These are phyloP conservation scores for Sogatella furcifera DNA, from an alignment of 1,140 invertebrate species.

Conservation along the genomic window DNA sequence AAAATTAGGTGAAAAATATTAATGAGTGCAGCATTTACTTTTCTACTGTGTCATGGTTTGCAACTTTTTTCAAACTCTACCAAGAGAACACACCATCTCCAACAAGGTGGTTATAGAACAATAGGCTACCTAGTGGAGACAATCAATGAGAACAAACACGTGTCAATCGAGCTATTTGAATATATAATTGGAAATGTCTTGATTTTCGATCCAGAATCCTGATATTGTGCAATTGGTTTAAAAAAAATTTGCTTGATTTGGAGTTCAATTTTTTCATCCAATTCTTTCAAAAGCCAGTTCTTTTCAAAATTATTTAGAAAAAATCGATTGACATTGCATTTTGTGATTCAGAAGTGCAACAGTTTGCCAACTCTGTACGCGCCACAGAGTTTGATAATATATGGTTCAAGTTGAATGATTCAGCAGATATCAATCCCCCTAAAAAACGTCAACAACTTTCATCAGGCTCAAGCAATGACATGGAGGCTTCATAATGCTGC, in stretches of 20 bases:
- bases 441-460: no score
- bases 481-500: not conserved
- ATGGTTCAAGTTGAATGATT: conserved; percentile 5
- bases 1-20: conserved; percentile 11
- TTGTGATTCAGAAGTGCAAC: conserved; percentile 5
- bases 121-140: not conserved
- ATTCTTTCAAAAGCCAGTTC: conserved; percentile 8
- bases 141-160: not conserved
- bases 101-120: conserved; percentile 10
- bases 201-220: conserved; percentile 9
- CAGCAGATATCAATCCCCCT: not conserved
- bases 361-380: conserved; percentile 7
- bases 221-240: conserved; percentile 4
- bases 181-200: not conserved
- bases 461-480: no score
- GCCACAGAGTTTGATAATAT: conserved; percentile 5
- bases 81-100: conserved; percentile 4
- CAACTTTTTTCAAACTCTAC: conserved; percentile 19
- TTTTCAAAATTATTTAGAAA: conserved; percentile 13
- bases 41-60: conserved; percentile 1
- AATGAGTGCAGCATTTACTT: conserved; percentile 19
- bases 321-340: conserved; percentile 10
- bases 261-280: conserved; percentile 11
- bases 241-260: conserved; percentile 1
- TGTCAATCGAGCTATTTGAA: no score